phyloP scores from a whole-genome alignment of 2,888 invertebrate genomes.

The Baccha elongata region DNA sequence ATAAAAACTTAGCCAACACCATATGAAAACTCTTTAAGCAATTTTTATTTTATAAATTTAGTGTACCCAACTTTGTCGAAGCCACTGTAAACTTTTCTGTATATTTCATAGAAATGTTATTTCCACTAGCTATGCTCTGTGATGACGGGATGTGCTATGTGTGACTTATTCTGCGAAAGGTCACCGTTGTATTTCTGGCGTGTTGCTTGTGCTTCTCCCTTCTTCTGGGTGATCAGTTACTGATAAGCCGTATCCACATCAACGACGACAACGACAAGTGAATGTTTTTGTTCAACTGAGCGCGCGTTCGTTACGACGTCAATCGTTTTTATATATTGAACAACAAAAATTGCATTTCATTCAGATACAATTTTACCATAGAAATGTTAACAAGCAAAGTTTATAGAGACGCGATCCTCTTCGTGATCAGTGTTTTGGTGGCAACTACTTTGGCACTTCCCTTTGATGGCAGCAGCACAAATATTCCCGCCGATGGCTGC shows the following conservation, averaged over 20 bases:
- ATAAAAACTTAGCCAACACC: no score
- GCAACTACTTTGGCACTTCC: conserved; percentile 25
- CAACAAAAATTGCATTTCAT: conserved; percentile 54
- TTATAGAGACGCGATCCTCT: conserved; percentile 29
- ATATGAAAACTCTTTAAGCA: neutral
- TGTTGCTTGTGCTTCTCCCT: neutral
- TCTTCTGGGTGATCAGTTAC: neutral
- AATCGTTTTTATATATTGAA: conserved; percentile 52
- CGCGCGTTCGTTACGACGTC: neutral
- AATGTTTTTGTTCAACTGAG: neutral
- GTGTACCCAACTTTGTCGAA: neutral
- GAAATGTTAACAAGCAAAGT: conserved; percentile 65
- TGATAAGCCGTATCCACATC: neutral
- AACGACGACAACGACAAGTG: no score
- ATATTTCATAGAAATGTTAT: neutral
- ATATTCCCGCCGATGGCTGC: conserved; percentile 32
- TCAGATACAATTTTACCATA: conserved; percentile 51
- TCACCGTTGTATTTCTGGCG: neutral
- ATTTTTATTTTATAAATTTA: neutral
- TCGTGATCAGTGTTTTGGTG: conserved; percentile 24
- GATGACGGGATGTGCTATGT: neutral
- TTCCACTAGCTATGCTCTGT: neutral
- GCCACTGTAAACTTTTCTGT: neutral
- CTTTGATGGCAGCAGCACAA: neutral
- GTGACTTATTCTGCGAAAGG: neutral